Base-by-base conservation (phyloP, 1,140 invertebrate species). In the Archivesica marissinica region DNA sequence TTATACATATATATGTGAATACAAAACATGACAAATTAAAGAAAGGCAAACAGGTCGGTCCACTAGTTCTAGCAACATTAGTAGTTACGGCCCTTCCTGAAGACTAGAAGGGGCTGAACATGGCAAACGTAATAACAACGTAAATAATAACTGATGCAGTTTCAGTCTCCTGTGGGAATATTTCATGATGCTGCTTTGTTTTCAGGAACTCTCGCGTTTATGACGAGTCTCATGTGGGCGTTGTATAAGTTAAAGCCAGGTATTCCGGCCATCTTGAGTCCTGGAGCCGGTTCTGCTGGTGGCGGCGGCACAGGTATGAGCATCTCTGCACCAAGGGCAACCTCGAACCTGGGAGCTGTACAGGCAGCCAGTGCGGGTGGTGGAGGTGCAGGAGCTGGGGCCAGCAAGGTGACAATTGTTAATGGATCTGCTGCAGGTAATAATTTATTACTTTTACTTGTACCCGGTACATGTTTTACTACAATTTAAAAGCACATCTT, bases 161-260 rank as follows among this genome's bases (percentile, higher is more conserved):
- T n/a, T n/a, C n/a, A n/a, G n/a, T n/a, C n/a, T n/a, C n/a, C n/a
- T n/a, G n/a, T n/a, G n/a, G n/a, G n/a, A n/a, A n/a, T n/a, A n/a
- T n/a, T n/a, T n/a, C n/a, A n/a, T n/a, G n/a, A n/a, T n/a, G n/a
- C n/a, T n/a, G n/a, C n/a, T n/a, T 6, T 15, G 7, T n/a, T 68
- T 68, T 44, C 66, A 82, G 79, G 81, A 25, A 84, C 81, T n/a
- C 33, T 84, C 41, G 81, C 81, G 17, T 84, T 84, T 25, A 17
- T 84, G 28, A 84, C 81, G 0, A 84, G 81, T 77, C 81, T 84
- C 1, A 84, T 84, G 81, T 84, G 81, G 81, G 81, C 81, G 4
- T 41, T 84, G 20, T 84, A 84, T 44, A 77, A 77, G 35, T 39
- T 84, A 30, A 84, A 84, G 25, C 81, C 81, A 9, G 81, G 81